Conservation (phyloP, 2,113 vertebrate genomes). For the Sinocyclocheilus rhinocerous region DNA sequence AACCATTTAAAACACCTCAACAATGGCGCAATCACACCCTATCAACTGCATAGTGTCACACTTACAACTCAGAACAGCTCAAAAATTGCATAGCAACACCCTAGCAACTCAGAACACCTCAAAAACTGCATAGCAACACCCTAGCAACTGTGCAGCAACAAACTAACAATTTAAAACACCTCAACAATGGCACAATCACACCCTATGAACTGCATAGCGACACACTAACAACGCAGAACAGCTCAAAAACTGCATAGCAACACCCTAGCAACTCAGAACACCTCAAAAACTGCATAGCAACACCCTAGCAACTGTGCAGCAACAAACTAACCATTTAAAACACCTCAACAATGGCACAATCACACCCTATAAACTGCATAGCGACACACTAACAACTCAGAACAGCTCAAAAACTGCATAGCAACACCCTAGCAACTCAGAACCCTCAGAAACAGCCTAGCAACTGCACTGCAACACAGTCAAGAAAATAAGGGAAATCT, state of each 20-base stretch:
- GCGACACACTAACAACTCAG: too few relatives aligned
- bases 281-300: too few relatives aligned
- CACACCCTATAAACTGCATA: not conserved
- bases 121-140: not conserved
- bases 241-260: not conserved
- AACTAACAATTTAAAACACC: not conserved
- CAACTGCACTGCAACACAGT: too few relatives aligned
- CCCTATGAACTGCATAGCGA: not conserved
- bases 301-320: not conserved
- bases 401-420: too few relatives aligned
- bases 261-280: not conserved
- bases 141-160: not conserved
- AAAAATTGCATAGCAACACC: too few relatives aligned
- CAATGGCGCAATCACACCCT: too few relatives aligned
- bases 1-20: too few relatives aligned
- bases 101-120: too few relatives aligned
- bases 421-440: too few relatives aligned
- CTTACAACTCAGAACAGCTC: not conserved
- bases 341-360: not conserved
- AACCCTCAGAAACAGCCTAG: too few relatives aligned
- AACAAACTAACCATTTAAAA: not conserved
- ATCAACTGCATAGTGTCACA: not conserved
- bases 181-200: not conserved
- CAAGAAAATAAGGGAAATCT: not conserved
- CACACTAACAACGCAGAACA: not conserved